Percentiles rank a stretch among this genome's conserved stretches.
Conservation (phyloP, 1,140 invertebrate genomes). For the Onthophagus taurus region DNA sequence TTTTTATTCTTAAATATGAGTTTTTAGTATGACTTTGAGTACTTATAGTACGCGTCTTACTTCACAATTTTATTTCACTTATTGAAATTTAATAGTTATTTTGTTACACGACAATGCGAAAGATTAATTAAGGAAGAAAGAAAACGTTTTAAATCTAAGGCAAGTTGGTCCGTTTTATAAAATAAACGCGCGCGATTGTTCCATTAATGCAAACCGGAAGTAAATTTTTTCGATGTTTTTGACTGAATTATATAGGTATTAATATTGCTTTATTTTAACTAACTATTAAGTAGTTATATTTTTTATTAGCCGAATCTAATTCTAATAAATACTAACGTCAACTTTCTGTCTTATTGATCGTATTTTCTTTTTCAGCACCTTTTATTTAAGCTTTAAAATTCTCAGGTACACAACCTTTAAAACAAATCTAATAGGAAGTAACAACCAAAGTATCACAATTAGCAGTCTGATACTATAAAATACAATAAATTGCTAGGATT, state of each 20-base stretch:
- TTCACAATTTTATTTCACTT: slow-evolving; percentile 14
- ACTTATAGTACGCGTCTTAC: slow-evolving; percentile 8
- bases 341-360: no score
- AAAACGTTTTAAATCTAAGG: slow-evolving; percentile 20
- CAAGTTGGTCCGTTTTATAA: slow-evolving; percentile 31
- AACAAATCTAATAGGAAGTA: no score
- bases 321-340: no score
- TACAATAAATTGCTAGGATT: slow-evolving; percentile 3
- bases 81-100: slow-evolving; percentile 1
- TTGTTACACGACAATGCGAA: no score
- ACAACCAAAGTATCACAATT: slow-evolving; percentile 9
- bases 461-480: no score
- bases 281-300: slow-evolving; percentile 1
- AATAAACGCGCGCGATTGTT: no score
- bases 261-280: slow-evolving; percentile 3
- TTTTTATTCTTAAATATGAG: slow-evolving; percentile 4
- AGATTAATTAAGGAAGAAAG: slow-evolving; percentile 6
- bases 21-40: not conserved
- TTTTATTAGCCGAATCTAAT: slow-evolving; percentile 17
- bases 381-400: no score
- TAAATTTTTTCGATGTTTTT: not conserved
- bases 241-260: not conserved
- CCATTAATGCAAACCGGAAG: not conserved
- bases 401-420: no score
- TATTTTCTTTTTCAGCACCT: no score